phyloP scores from a whole-genome alignment of 2,888 invertebrate species.

The Pristionchus japonicus region DNA sequence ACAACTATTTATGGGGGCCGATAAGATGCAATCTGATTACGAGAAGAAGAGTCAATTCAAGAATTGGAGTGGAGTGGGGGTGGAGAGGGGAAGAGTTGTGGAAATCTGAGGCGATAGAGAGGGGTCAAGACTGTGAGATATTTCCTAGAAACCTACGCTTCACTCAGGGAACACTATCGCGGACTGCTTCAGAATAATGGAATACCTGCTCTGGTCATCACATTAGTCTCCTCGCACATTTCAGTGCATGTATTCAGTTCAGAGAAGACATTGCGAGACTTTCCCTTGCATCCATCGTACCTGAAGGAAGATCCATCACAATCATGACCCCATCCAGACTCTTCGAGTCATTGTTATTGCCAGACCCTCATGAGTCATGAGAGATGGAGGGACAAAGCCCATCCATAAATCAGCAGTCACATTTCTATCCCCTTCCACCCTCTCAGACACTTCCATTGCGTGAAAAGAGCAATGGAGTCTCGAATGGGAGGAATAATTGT shows the following conservation, averaged over 20 bases:
- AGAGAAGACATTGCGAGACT: constrained; percentile 68
- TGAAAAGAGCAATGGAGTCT: background rate
- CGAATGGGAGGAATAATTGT: background rate
- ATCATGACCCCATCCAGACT: too few relatives aligned
- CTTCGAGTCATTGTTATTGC: background rate
- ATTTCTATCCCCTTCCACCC: constrained; percentile 7
- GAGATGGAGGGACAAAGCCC: background rate
- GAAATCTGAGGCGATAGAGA: too few relatives aligned
- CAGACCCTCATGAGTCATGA: background rate
- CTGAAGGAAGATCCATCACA: constrained; percentile 49
- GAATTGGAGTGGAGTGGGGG: constrained; percentile 2
- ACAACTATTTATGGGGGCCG: constrained; percentile 32
- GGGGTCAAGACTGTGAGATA: background rate
- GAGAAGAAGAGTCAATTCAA: background rate
- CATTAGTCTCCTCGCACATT: constrained; percentile 71
- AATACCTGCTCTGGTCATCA: constrained; percentile 69
- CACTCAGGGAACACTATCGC: too few relatives aligned
- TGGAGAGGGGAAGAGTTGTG: background rate
- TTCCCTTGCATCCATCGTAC: constrained; percentile 69
- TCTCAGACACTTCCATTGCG: constrained; percentile 24
- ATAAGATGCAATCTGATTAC: constrained; percentile 35
- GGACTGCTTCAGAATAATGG: too few relatives aligned
- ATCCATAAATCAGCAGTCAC: constrained; percentile 1
- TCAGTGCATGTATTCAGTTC: constrained; percentile 65
- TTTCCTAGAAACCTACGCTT: background rate